Evolutionary conservation across 1,140 invertebrate genomes (phyloP).

Genomic region (Druon quercuslanigerum): DNA sequence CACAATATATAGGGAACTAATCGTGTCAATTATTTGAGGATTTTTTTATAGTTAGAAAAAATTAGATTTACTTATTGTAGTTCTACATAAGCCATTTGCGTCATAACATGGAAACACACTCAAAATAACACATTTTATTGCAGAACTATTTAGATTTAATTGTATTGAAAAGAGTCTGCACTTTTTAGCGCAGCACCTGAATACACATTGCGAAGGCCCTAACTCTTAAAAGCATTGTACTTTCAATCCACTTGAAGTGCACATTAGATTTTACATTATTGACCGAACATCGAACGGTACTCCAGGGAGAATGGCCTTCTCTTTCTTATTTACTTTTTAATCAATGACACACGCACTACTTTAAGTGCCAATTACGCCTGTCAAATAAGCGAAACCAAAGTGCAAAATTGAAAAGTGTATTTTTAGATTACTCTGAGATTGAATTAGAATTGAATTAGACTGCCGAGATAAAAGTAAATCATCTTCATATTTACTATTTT

Average conservation of each 20-base stretch:
- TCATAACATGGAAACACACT: background rate
- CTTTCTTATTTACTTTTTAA: constrained; percentile 17
- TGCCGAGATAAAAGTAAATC: too few relatives aligned
- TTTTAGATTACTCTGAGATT: too few relatives aligned
- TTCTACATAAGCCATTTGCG: background rate
- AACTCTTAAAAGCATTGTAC: background rate
- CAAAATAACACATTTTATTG: background rate
- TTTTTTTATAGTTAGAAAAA: background rate
- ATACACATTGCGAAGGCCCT: background rate
- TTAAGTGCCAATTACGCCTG: background rate
- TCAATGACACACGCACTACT: constrained; percentile 2
- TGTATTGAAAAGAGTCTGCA: background rate
- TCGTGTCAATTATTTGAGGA: background rate
- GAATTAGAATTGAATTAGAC: too few relatives aligned
- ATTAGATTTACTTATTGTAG: background rate
- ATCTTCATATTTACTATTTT: too few relatives aligned
- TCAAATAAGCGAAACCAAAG: background rate
- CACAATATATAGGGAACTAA: background rate
- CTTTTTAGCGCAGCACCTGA: background rate
- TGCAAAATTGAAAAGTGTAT: too few relatives aligned
- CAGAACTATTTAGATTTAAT: background rate
- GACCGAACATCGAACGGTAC: background rate
- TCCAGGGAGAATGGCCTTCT: background rate
- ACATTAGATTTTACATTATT: constrained; percentile 26
- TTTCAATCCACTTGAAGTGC: background rate